Conservation (phyloP, 1,140 invertebrate genomes). For the Bathynomus jamesi region DNA sequence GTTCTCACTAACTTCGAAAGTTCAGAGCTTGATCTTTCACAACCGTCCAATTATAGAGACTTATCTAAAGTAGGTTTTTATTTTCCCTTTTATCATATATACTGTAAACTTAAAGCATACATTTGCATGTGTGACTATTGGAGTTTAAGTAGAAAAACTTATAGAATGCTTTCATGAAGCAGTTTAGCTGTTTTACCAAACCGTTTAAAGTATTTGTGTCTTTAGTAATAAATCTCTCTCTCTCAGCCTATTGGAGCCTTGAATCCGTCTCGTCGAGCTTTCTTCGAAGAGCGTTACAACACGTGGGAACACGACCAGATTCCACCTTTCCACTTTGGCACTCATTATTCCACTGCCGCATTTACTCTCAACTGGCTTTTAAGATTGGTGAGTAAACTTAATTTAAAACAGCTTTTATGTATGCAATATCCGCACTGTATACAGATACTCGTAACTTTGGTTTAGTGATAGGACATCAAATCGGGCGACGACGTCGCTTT, state of each 20-base stretch:
- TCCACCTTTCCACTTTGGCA: constrained; percentile 98
- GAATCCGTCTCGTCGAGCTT: constrained; percentile 85
- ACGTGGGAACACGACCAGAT: constrained; percentile 97
- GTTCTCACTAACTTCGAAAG: constrained; percentile 97
- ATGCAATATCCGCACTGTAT: too few species aligned
- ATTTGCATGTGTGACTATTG: neutral
- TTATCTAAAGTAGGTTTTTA: constrained; percentile 72
- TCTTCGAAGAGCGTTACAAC: constrained; percentile 92
- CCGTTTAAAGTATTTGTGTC: too few species aligned
- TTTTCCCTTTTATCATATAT: too few species aligned
- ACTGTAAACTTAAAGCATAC: neutral
- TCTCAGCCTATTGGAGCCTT: constrained; percentile 89
- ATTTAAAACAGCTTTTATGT: too few species aligned
- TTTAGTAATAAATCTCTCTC: constrained; percentile 13
- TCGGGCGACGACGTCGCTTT: too few species aligned
- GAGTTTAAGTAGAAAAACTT: too few species aligned
- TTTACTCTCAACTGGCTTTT: constrained; percentile 99
- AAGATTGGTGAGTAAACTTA: constrained; percentile 75
- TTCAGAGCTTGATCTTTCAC: constrained; percentile 88
- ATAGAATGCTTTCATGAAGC: too few species aligned
- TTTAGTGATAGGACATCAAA: too few species aligned
- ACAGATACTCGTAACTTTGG: too few species aligned
- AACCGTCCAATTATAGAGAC: constrained; percentile 96
- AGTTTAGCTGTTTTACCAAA: too few species aligned
- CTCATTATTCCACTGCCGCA: constrained; percentile 97